phyloP scores from a whole-genome alignment of 2,113 vertebrate genomes.

The Megaceryle maxima region DNA sequence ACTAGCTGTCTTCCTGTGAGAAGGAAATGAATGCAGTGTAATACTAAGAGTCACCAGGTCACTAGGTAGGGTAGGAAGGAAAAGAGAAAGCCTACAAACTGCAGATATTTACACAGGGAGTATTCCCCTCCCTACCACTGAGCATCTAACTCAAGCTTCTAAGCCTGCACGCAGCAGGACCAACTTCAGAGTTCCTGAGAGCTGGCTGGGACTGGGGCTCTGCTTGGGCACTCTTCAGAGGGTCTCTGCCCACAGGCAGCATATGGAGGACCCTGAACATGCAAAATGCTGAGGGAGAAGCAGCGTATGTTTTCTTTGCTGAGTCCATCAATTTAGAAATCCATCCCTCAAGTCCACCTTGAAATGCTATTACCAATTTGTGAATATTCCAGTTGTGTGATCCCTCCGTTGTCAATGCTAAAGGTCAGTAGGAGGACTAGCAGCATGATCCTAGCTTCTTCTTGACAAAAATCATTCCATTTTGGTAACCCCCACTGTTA shows the following conservation, averaged over 20 bases:
- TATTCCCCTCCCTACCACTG: background rate
- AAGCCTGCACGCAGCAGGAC: background rate
- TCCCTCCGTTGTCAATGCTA: background rate
- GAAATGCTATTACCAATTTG: background rate
- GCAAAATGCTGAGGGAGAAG: background rate
- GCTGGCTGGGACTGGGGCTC: background rate
- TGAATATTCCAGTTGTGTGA: background rate
- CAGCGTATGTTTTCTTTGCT: background rate
- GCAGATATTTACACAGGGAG: background rate
- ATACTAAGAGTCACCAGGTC: background rate
- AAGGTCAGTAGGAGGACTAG: background rate
- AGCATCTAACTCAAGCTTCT: background rate
- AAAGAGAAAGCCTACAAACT: background rate
- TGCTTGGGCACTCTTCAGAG: background rate
- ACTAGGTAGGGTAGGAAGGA: background rate
- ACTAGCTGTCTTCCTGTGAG: background rate
- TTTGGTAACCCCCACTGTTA: background rate
- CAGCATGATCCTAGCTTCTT: background rate
- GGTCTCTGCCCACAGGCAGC: background rate
- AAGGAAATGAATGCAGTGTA: background rate
- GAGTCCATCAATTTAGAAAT: background rate
- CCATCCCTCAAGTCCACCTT: background rate
- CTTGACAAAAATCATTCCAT: background rate
- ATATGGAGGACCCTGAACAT: background rate
- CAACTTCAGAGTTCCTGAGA: background rate